These are phyloP conservation scores for Microcebus murinus DNA, from an alignment of 2,113 vertebrate genomes.

Conservation along the genomic window DNA sequence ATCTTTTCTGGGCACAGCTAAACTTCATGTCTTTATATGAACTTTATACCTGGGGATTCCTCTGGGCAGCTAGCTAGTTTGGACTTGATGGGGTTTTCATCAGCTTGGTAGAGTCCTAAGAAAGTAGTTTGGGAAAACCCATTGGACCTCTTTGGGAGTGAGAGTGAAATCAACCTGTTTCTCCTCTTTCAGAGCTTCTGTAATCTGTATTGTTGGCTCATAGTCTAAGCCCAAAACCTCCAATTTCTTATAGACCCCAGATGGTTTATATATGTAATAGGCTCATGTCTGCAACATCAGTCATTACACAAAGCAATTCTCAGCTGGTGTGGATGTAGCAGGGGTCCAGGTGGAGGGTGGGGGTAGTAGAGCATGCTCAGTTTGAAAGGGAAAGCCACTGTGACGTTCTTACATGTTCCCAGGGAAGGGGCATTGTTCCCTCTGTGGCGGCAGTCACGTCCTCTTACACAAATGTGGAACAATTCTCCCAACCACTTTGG, in stretches of 20 bases:
- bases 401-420: neutral
- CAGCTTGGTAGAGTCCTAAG: neutral
- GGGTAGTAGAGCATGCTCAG: neutral
- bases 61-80: neutral
- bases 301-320: neutral
- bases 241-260: neutral
- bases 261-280: neutral
- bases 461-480: neutral
- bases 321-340: too few species aligned
- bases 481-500: neutral
- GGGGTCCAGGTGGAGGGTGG: neutral
- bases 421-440: neutral
- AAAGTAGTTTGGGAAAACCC: neutral
- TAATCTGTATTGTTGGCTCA: neutral
- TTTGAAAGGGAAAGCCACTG: neutral
- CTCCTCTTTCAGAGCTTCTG: neutral
- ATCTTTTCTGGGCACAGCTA: neutral
- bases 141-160: neutral
- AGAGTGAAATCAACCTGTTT: neutral
- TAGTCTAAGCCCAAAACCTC: neutral
- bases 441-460: neutral
- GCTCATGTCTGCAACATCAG: neutral
- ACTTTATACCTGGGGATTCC: neutral
- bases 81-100: neutral
- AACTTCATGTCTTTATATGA: neutral